Conservation (phyloP, 2,113 vertebrate genomes). For the Rhabdomys dilectus region DNA sequence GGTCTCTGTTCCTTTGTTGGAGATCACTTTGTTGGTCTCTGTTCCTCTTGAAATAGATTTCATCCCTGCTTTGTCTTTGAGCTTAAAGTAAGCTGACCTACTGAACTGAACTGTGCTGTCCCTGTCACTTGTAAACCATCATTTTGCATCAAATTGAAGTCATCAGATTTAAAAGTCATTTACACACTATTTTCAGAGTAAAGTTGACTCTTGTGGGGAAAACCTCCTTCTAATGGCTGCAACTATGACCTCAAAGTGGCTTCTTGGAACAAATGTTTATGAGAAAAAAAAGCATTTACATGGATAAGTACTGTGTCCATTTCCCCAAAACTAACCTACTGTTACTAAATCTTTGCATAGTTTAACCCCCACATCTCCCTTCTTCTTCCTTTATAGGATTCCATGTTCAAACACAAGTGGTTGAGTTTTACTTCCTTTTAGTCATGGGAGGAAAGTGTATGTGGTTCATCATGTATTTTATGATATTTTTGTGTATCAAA, state of each 20-base stretch:
- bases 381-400: neutral
- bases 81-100: conserved; percentile 52
- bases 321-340: neutral
- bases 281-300: neutral
- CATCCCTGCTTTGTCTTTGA: neutral
- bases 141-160: conserved; percentile 16
- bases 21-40: too few species aligned
- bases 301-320: neutral
- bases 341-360: neutral
- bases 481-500: too few species aligned
- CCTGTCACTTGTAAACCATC: conserved; percentile 24
- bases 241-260: neutral
- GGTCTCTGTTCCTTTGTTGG: neutral
- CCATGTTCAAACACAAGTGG: too few species aligned
- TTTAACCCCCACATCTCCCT: neutral
- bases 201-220: conserved; percentile 45
- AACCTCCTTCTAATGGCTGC: neutral
- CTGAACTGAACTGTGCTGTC: neutral
- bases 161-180: conserved; percentile 20
- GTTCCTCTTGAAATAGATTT: conserved; percentile 38
- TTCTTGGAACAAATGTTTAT: conserved; percentile 8
- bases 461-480: too few species aligned
- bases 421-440: too few species aligned
- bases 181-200: neutral
- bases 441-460: too few species aligned